Evolutionary conservation across 2,888 invertebrate species (phyloP).

Genomic region (Drosophila colorata): DNA sequence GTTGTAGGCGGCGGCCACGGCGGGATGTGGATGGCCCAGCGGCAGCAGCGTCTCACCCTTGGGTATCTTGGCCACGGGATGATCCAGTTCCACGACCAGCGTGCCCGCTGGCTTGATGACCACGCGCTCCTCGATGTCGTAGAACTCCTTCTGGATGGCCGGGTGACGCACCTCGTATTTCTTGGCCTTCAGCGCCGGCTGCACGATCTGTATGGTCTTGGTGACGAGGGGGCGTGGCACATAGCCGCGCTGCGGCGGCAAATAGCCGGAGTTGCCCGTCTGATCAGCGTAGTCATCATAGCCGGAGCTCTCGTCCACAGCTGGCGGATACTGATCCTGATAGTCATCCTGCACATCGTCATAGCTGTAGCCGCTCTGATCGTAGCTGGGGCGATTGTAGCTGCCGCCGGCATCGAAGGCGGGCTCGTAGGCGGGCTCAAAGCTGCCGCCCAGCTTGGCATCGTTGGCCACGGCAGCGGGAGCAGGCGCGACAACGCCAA

Average conservation of each 20-base stretch:
- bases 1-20: slow-evolving; percentile 78
- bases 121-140: slow-evolving; percentile 88
- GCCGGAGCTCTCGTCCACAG: slow-evolving; percentile 61
- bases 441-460: slow-evolving; percentile 22
- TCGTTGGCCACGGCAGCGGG: slow-evolving; percentile 43
- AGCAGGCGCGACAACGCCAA: slow-evolving; percentile 13
- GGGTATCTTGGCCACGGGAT: slow-evolving; percentile 87
- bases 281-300: slow-evolving; percentile 72
- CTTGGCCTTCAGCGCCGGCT: slow-evolving; percentile 87
- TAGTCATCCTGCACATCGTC: slow-evolving; percentile 68
- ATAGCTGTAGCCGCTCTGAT: slow-evolving; percentile 64
- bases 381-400: slow-evolving; percentile 72
- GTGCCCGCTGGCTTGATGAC: slow-evolving; percentile 88
- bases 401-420: slow-evolving; percentile 54
- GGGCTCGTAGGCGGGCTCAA: slow-evolving; percentile 40
- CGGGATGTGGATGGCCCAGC: slow-evolving; percentile 81
- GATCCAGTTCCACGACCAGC: slow-evolving; percentile 87
- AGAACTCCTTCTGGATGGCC: slow-evolving; percentile 88
- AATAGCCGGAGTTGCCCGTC: slow-evolving; percentile 48
- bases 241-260: slow-evolving; percentile 61
- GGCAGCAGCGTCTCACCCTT: slow-evolving; percentile 84
- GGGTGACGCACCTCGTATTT: slow-evolving; percentile 87
- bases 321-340: slow-evolving; percentile 76
- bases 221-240: slow-evolving; percentile 85
- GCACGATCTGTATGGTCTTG: slow-evolving; percentile 87